A percentile compares a stretch with the other conserved stretches of the same genome.
Evolutionary conservation across 2,113 vertebrate species (phyloP).

Genomic region (Scartelaos histophorus): DNA sequence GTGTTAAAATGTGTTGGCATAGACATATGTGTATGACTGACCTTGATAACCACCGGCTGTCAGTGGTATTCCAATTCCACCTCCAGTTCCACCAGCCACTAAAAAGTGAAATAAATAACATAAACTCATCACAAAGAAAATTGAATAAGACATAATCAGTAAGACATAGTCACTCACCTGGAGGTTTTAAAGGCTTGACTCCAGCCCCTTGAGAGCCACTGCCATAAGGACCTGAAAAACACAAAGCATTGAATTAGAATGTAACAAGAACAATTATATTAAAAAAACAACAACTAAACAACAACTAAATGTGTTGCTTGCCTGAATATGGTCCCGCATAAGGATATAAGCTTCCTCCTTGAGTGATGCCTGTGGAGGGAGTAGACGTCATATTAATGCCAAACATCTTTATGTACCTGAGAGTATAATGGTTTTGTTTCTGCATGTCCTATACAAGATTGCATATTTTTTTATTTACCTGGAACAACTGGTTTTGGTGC

Average conservation of each 20-base stretch:
- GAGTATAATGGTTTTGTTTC: not conserved
- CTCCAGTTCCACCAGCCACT: conserved; percentile 47
- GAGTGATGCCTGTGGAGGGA: conserved; percentile 21
- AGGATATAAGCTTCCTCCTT: conserved; percentile 44
- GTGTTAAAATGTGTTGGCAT: not conserved
- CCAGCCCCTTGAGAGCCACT: conserved; percentile 52
- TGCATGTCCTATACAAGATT: not conserved
- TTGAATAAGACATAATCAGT: not conserved
- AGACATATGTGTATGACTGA: conserved; percentile 6
- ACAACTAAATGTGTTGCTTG: not conserved
- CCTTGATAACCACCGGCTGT: conserved; percentile 59
- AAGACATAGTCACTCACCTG: conserved; percentile 47
- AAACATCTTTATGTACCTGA: not conserved
- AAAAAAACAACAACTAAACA: not conserved
- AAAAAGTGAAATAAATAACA: not conserved
- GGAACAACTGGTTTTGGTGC: conserved; percentile 61
- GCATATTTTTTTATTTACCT: conserved; percentile 33
- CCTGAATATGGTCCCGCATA: conserved; percentile 55
- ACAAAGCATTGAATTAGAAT: not conserved
- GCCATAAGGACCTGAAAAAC: conserved; percentile 54
- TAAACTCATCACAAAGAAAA: not conserved
- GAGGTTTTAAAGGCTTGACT: conserved; percentile 70
- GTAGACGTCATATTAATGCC: not conserved
- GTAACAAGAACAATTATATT: not conserved
- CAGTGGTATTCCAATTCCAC: conserved; percentile 62